Evolutionary conservation across 2,113 vertebrate genomes (phyloP).

Genomic region (Hippocampus abdominalis): DNA sequence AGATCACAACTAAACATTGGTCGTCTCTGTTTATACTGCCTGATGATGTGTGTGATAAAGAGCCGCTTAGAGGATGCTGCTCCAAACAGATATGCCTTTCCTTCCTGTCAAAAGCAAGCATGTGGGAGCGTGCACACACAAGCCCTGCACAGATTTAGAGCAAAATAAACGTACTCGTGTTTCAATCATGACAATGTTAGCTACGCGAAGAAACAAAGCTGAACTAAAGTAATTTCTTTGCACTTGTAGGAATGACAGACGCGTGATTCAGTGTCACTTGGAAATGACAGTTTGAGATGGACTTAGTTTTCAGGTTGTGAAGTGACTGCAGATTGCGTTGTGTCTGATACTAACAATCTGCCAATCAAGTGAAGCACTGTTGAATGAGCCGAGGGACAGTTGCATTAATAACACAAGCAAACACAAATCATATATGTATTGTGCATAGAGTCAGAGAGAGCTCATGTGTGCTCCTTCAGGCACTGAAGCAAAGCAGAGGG

Average conservation of each 20-base stretch:
- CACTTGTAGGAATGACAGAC: not conserved
- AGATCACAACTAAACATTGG: constrained; percentile 63
- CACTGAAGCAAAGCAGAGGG: constrained; percentile 43
- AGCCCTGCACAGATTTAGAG: constrained; percentile 6
- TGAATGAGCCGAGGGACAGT: not conserved
- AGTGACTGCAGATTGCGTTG: not conserved
- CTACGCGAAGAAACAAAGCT: constrained; percentile 20
- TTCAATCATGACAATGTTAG: constrained; percentile 3
- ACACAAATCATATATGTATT: constrained; percentile 27
- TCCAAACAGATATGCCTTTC: constrained; percentile 63
- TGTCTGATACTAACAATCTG: not conserved
- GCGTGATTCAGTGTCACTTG: not conserved
- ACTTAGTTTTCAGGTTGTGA: not conserved
- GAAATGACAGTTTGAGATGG: not conserved
- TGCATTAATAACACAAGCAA: constrained; percentile 1
- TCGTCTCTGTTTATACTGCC: constrained; percentile 62
- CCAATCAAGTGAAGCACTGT: not conserved
- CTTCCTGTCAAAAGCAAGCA: constrained; percentile 52
- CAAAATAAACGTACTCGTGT: not conserved
- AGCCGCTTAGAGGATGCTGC: constrained; percentile 47
- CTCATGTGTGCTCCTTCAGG: constrained; percentile 49
- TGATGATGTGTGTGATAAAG: constrained; percentile 64
- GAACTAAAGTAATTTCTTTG: not conserved
- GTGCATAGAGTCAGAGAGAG: constrained; percentile 10
- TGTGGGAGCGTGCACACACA: constrained; percentile 17